These are phyloP conservation scores for Drepana falcataria DNA, from an alignment of 2,888 invertebrate species.

Conservation along the genomic window DNA sequence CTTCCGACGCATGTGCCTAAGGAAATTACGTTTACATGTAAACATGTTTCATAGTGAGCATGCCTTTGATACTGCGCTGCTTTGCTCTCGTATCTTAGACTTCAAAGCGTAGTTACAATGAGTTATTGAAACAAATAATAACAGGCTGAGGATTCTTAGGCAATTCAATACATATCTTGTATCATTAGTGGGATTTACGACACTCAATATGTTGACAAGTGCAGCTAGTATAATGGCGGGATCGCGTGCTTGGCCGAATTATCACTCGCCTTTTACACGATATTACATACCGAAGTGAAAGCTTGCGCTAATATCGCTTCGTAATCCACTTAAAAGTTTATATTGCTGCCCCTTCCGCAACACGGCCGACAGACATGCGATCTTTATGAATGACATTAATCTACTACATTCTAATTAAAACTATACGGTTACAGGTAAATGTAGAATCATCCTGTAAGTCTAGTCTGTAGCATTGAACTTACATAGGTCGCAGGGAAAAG, in stretches of 20 bases:
- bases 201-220: conserved; percentile 30
- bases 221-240: conserved; percentile 36
- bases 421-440: neutral
- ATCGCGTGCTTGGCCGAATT: conserved; percentile 60
- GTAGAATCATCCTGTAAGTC: too few relatives aligned
- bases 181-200: conserved; percentile 22
- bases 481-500: too few relatives aligned
- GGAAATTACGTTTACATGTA: neutral
- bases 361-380: conserved; percentile 24
- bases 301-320: conserved; percentile 47
- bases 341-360: conserved; percentile 22
- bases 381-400: conserved; percentile 28
- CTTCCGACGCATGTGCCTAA: neutral
- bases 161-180: conserved; percentile 19
- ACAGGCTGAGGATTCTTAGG: conserved; percentile 4
- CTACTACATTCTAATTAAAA: conserved; percentile 4
- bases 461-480: too few relatives aligned
- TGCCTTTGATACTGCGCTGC: neutral
- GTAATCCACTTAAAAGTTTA: conserved; percentile 63
- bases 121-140: neutral
- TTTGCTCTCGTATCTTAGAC: neutral
- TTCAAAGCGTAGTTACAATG: neutral
- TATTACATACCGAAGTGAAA: conserved; percentile 54
- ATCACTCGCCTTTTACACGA: conserved; percentile 45
- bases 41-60: neutral